Evolutionary conservation across 2,797 vertebrate species (phyloP), one percentile per base, ranked within the genome.

Genomic region (Poeciliopsis presidionis): DNA sequence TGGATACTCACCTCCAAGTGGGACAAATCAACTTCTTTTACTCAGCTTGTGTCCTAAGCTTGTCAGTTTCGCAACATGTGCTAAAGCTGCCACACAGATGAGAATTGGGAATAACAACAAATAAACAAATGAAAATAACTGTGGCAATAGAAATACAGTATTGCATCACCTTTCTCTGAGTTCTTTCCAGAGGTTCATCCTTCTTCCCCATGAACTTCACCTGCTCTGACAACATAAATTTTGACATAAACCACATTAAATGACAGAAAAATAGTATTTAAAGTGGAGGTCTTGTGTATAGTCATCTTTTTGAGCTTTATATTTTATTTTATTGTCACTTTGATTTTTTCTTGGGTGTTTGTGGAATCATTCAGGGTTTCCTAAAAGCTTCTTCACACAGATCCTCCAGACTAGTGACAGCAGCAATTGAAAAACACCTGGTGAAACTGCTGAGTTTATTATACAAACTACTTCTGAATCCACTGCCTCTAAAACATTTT

Each of bases 11-110:
- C 1, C 39, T 57, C 55, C 0, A 1, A 73, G 79, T 76, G 80
- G 75, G 79, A 82, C 80, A 65, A 82, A 79, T 89, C 81, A 70
- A 81, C 87, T 81, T 80, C 88, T 91, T 91, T 89, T 77, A 74
- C 73, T 81, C 86, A 65, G 76, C 67, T 69, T 67, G 18, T 81
- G 74, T 76, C 57, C 72, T 75, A 53, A 72, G 28, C 6, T 30
- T 9, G 16, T 11, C 53, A 51, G 69, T 79, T 75, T 85, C 74
- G 53, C 61, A 59, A 72, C 63, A 18, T 53, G 72, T 4, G 4
- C 65, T 73, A 22, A 28, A 49, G n/a, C 63, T 81, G 73, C 59
- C 41, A 16, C 69, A 18, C 14, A 61, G 55, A 36, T 41, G 63
- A 67, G 11, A 41, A 41, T 41, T 41, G 63, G 63, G 63, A 25